Percentiles rank a stretch among this genome's conserved stretches.
phyloP scores from a whole-genome alignment of 1,140 invertebrate genomes.

The Meloidogyne chitwoodi region DNA sequence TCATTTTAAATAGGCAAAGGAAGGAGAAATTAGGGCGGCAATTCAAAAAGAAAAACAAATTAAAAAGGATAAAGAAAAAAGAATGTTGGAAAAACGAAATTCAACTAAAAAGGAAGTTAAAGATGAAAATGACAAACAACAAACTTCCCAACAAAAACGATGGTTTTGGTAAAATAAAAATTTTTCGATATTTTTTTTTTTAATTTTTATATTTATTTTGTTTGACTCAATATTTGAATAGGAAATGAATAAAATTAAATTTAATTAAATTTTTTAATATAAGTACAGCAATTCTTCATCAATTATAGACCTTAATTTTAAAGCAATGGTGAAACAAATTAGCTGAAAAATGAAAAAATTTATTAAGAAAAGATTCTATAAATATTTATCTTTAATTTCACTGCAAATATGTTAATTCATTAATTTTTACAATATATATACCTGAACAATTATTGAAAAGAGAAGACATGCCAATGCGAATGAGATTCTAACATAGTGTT shows the following conservation, averaged over 20 bases:
- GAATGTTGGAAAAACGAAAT: not conserved
- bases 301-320: slow-evolving; percentile 29
- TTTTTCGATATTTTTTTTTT: not conserved
- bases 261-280: slow-evolving; percentile 12
- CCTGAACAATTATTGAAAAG: slow-evolving; percentile 35
- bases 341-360: slow-evolving; percentile 31
- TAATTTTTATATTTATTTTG: not conserved
- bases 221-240: not conserved
- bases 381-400: too few relatives aligned
- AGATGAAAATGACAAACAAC: not conserved
- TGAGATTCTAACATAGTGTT: slow-evolving; percentile 41
- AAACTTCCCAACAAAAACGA: not conserved
- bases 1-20: not conserved
- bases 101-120: not conserved
- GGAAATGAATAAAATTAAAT: not conserved
- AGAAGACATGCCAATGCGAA: slow-evolving; percentile 27
- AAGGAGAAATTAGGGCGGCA: not conserved
- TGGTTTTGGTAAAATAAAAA: not conserved
- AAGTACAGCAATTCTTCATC: slow-evolving; percentile 38
- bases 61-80: not conserved
- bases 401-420: not conserved
- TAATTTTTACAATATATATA: not conserved
- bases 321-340: slow-evolving; percentile 28
- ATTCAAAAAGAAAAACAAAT: not conserved
- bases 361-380: too few relatives aligned